Conservation (phyloP, 2,113 vertebrate species). For the Zosterops pallidus region DNA sequence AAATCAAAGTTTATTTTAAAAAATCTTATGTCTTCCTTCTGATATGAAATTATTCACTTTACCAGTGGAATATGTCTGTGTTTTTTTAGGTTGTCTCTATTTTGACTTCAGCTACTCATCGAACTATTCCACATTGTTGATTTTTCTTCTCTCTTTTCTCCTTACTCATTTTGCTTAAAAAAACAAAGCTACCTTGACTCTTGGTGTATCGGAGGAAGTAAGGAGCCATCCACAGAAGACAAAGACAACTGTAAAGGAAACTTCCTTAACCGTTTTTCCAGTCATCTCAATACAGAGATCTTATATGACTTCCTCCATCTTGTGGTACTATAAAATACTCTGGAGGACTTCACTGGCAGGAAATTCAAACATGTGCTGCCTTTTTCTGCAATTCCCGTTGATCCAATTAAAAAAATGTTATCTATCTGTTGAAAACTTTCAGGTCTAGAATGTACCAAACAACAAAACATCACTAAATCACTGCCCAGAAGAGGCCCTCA, state of each 20-base stretch:
- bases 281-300: not conserved
- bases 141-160: not conserved
- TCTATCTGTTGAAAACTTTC: not conserved
- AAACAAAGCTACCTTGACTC: not conserved
- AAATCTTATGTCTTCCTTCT: not conserved
- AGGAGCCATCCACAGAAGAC: not conserved
- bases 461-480: not conserved
- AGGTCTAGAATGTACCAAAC: not conserved
- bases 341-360: not conserved
- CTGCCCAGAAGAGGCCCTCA: not conserved
- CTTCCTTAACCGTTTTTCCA: not conserved
- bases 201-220: not conserved
- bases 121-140: not conserved
- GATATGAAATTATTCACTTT: not conserved
- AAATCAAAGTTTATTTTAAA: not conserved
- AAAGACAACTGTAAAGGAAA: not conserved
- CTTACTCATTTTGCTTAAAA: not conserved
- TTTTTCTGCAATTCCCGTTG: not conserved
- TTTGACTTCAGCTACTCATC: not conserved
- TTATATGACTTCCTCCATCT: not conserved
- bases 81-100: not conserved
- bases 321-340: not conserved
- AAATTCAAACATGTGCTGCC: not conserved
- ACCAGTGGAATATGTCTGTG: not conserved
- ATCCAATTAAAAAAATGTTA: not conserved